Conservation (phyloP, 2,797 vertebrate genomes). For the Florisuga fusca region DNA sequence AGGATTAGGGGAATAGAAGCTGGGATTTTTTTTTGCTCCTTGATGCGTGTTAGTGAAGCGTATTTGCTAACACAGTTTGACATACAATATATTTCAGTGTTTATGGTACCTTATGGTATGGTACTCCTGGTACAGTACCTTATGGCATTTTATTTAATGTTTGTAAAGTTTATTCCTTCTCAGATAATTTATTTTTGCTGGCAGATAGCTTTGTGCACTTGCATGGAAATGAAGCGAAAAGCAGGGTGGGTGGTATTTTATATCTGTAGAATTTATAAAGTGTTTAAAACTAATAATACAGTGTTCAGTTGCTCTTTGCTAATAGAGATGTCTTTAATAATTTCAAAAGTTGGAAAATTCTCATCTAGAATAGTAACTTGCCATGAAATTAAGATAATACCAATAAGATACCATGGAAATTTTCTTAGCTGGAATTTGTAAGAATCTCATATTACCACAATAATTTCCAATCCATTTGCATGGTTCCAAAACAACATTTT, state of each 20-base stretch:
- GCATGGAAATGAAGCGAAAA: slow-evolving; percentile 2
- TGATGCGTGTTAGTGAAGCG: slow-evolving; percentile 30
- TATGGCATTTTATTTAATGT: slow-evolving; percentile 57
- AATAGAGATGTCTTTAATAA: background rate
- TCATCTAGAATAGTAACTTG: background rate
- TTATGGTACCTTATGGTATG: slow-evolving; percentile 60
- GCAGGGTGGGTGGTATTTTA: background rate
- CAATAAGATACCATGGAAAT: background rate
- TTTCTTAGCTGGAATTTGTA: background rate
- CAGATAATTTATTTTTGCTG: slow-evolving; percentile 57
- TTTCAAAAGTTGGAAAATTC: background rate
- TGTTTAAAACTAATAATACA: background rate
- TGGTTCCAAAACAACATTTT: background rate
- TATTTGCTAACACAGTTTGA: slow-evolving; percentile 61
- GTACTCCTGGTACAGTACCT: slow-evolving; percentile 39
- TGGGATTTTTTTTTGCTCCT: slow-evolving; percentile 7
- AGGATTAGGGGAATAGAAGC: slow-evolving; percentile 22
- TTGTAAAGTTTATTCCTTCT: slow-evolving; percentile 52
- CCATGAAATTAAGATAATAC: background rate
- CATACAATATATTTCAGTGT: slow-evolving; percentile 53
- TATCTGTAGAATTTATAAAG: background rate
- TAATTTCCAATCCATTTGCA: background rate
- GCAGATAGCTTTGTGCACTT: slow-evolving; percentile 17
- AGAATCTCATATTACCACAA: background rate
- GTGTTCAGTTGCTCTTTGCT: background rate